Base-by-base conservation (phyloP, 1,140 invertebrate genomes). In the Drosophila dunni region DNA sequence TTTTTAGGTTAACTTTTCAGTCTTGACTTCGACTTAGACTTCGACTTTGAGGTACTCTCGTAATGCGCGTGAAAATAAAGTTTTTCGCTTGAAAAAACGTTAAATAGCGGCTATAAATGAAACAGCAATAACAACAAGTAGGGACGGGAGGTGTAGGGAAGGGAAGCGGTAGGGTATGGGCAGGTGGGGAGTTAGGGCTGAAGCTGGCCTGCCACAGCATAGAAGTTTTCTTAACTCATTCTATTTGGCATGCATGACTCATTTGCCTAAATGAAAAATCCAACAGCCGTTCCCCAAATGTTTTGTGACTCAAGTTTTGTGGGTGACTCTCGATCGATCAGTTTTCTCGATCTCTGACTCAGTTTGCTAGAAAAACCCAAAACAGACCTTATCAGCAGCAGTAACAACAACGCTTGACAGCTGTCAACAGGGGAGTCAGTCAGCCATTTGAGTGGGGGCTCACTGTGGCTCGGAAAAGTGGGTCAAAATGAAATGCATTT, bases 61-160 rank as follows among this genome's bases (percentile, higher is more conserved):
- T 89, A 86, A 83, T 89, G 83, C 83, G 81, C 81, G 82, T 85
- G 81, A 85, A 85, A 84, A 85, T 86, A 85, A 86, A 85, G 78
- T 86, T 85, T 85, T 85, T 86, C 81, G 81, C 81, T 85, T 85
- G 81, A 85, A 85, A 83, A 83, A 81, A 81, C 82, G 66, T 78
- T 81, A 84, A 75, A 85, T 74, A 85, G 75, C 78, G 81, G 73
- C 81, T 64, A 84, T 81, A 85, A 85, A 86, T 85, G 80, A 67
- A 72, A 73, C 46, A 67, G 70, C 70, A 73, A 62, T 53, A 69
- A 62, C 67, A 63, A 70, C 66, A 36, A 69, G 56, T 68, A 60
- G 53, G 48, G 46, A 62, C 38, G 34, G 1, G 34, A 9, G 9
- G 34, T 7, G 7, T 1, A n/a, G 38, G n/a, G 38, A 40, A 2